Conservation (phyloP, 1,140 invertebrate species). For the Drosophila carrolli region DNA sequence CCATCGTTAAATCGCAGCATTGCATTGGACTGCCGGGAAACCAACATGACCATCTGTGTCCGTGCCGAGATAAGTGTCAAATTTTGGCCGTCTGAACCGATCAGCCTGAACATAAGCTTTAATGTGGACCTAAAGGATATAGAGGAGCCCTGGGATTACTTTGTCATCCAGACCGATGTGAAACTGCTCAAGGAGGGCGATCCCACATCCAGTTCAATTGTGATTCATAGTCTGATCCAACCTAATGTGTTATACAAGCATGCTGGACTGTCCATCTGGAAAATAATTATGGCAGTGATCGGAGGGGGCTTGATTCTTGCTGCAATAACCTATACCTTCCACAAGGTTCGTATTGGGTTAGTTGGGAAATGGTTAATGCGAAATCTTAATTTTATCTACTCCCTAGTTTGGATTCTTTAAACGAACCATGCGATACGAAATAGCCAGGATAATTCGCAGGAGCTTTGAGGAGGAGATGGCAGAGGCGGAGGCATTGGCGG, state of each 20-base stretch:
- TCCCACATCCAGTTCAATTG: conserved; percentile 44
- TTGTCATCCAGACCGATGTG: conserved; percentile 70
- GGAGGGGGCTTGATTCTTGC: conserved; percentile 75
- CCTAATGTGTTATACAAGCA: conserved; percentile 80
- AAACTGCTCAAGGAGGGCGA: conserved; percentile 68
- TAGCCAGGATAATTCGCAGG: conserved; percentile 44
- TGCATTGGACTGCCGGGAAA: conserved; percentile 79
- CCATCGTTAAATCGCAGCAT: conserved; percentile 81
- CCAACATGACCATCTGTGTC: conserved; percentile 68
- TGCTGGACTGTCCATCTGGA: conserved; percentile 64
- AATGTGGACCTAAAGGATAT: conserved; percentile 76
- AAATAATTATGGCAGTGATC: conserved; percentile 68
- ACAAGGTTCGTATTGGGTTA: conserved; percentile 59
- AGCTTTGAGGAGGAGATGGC: not conserved
- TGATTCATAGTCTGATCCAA: conserved; percentile 61
- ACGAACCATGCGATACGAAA: conserved; percentile 55
- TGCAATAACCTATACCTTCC: conserved; percentile 64
- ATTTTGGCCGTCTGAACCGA: conserved; percentile 68
- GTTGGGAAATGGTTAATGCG: not conserved
- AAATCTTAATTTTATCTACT: not conserved
- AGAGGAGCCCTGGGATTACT: conserved; percentile 82
- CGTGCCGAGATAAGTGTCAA: conserved; percentile 72
- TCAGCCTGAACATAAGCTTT: conserved; percentile 72
- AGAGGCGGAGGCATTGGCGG: not conserved
- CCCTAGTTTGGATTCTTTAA: conserved; percentile 76